Percentiles rank a stretch among this genome's conserved stretches.
Evolutionary conservation across 1,140 invertebrate genomes (phyloP).

Genomic region (Ectropis grisescens): DNA sequence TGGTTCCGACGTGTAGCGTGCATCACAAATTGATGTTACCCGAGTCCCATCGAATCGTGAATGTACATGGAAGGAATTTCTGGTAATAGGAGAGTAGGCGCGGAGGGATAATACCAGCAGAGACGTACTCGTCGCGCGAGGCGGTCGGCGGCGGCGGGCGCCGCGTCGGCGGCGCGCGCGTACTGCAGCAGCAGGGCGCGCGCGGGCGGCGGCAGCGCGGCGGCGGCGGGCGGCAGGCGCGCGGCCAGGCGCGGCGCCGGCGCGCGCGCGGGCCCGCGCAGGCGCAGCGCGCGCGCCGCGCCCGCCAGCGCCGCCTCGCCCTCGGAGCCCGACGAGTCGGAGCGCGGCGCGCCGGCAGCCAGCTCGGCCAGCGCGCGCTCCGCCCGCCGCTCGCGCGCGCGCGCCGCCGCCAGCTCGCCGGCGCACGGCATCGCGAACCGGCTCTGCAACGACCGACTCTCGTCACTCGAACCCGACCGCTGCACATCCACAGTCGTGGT

Average conservation of each 20-base stretch:
- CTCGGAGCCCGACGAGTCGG: slow-evolving; percentile 19
- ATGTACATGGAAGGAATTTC: too few species aligned
- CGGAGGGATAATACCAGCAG: too few species aligned
- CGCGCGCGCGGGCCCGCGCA: slow-evolving; percentile 2
- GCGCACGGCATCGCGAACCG: slow-evolving; percentile 25
- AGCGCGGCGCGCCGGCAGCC: not conserved
- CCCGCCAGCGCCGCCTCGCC: slow-evolving; percentile 15
- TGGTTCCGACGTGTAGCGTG: too few species aligned
- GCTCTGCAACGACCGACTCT: too few species aligned
- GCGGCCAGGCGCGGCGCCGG: not conserved
- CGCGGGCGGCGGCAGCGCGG: not conserved
- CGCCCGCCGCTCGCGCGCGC: slow-evolving; percentile 13
- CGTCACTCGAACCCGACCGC: too few species aligned
- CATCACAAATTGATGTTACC: too few species aligned
- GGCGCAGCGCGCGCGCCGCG: slow-evolving; percentile 7
- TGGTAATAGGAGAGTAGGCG: too few species aligned
- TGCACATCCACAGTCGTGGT: not conserved
- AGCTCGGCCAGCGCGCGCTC: slow-evolving; percentile 1
- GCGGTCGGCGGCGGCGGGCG: too few species aligned
- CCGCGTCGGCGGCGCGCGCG: not conserved
- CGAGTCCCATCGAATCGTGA: too few species aligned
- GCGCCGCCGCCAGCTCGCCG: slow-evolving; percentile 20
- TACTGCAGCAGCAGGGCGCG: not conserved
- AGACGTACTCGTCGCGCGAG: too few species aligned
- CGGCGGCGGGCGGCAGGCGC: not conserved